A percentile compares a stretch with the other conserved stretches of the same genome.
Conservation (phyloP, 2,113 vertebrate genomes). For the Anarrhichthys ocellatus region DNA sequence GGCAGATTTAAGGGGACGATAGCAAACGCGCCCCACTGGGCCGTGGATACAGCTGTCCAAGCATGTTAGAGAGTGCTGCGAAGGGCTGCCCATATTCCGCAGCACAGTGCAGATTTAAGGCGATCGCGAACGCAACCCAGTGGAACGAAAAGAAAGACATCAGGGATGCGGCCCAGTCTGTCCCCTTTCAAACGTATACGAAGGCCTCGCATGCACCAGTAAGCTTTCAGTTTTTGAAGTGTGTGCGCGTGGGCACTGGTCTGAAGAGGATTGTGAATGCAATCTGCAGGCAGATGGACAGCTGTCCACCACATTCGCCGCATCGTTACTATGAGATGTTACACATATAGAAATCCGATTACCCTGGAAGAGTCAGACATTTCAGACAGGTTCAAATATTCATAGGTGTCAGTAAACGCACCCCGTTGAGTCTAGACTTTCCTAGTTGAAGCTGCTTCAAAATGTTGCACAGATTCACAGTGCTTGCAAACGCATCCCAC, state of each 20-base stretch:
- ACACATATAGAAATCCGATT: not conserved
- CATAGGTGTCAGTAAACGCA: not conserved
- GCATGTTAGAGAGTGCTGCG: conserved; percentile 49
- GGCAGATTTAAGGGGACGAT: conserved; percentile 73
- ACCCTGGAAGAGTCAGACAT: not conserved
- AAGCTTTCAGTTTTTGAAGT: not conserved
- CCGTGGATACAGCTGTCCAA: conserved; percentile 67
- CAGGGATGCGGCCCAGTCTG: conserved; percentile 22
- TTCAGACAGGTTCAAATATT: not conserved
- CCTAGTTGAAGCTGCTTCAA: not conserved
- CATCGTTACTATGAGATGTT: not conserved
- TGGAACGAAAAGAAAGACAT: conserved; percentile 45
- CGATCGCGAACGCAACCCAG: conserved; percentile 17
- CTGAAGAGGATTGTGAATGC: not conserved
- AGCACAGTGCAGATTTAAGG: conserved; percentile 42
- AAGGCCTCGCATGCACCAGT: conserved; percentile 11
- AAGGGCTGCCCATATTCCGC: conserved; percentile 41
- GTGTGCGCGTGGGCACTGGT: not conserved
- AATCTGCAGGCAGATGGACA: conserved; percentile 24
- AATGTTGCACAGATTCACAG: not conserved
- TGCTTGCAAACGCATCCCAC: conserved; percentile 9
- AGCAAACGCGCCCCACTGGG: conserved; percentile 56
- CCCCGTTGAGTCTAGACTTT: not conserved
- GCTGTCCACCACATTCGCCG: not conserved
- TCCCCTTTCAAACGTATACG: conserved; percentile 29